Percentiles rank a stretch among this genome's conserved stretches.
Evolutionary conservation across 2,113 vertebrate species (phyloP).

Genomic region (Eulacestoma nigropectus): DNA sequence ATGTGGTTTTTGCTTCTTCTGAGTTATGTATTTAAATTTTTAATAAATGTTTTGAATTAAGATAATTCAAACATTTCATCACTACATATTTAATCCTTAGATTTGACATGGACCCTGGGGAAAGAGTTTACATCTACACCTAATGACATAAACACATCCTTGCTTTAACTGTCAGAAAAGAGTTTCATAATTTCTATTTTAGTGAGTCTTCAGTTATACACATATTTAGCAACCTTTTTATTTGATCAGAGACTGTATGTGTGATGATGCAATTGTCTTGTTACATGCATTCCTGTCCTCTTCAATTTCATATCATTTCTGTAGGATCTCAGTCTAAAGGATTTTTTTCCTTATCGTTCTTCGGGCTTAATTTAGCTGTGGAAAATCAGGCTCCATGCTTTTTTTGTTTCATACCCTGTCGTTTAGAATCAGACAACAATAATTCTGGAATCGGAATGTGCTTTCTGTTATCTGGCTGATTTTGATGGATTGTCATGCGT

Average conservation of each 20-base stretch:
- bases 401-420: conserved; percentile 62
- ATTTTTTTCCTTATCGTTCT: not conserved
- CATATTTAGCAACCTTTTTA: not conserved
- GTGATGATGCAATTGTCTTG: not conserved
- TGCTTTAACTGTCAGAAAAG: not conserved
- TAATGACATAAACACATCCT: not conserved
- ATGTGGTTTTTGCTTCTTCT: not conserved
- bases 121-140: not conserved
- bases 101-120: not conserved
- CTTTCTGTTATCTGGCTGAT: conserved; percentile 65
- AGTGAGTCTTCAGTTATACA: not conserved
- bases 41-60: not conserved
- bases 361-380: conserved; percentile 49
- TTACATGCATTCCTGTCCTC: not conserved
- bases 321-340: not conserved
- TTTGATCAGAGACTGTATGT: not conserved
- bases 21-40: not conserved
- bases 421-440: conserved; percentile 56
- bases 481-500: conserved; percentile 67
- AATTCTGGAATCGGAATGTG: conserved; percentile 51
- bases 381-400: conserved; percentile 23
- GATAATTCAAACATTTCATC: not conserved
- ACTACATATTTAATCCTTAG: not conserved
- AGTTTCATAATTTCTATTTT: not conserved
- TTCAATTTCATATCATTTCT: conserved; percentile 26